Percentiles rank a stretch among this genome's conserved stretches.
Conservation (phyloP, 2,888 invertebrate genomes). For the Halictus ligatus region DNA sequence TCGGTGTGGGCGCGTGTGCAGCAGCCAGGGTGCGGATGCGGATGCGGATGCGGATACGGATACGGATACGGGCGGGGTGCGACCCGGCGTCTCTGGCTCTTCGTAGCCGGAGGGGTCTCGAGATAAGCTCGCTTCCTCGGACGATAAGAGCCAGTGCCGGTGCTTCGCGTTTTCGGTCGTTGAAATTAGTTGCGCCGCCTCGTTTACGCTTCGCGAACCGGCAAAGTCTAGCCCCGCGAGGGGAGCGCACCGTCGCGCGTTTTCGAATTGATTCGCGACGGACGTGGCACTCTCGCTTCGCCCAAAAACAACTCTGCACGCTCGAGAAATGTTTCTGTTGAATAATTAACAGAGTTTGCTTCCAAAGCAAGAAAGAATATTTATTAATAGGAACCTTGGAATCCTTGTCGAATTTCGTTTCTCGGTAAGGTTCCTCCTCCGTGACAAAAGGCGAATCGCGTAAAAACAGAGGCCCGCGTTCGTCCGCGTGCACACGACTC, state of each 20-base stretch:
- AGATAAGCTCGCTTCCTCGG: neutral
- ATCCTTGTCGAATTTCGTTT: neutral
- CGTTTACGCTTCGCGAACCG: neutral
- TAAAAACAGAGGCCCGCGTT: conserved; percentile 39
- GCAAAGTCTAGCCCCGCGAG: neutral
- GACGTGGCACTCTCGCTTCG: neutral
- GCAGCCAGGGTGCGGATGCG: no score
- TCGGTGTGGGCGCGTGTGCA: neutral
- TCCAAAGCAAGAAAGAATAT: no score
- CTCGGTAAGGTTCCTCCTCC: neutral
- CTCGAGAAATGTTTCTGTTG: neutral
- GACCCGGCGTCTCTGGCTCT: no score
- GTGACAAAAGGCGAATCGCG: conserved; percentile 16
- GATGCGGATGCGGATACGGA: no score
- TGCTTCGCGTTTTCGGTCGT: conserved; percentile 26
- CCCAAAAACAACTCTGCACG: no score
- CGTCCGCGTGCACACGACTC: neutral
- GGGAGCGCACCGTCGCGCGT: neutral
- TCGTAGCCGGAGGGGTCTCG: neutral
- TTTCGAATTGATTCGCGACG: conserved; percentile 52
- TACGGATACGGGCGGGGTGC: no score
- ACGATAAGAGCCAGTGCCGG: conserved; percentile 6
- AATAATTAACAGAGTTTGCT: no score
- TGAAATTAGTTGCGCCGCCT: conserved; percentile 29
- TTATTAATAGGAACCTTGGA: no score